Evolutionary conservation across 2,888 invertebrate species (phyloP).

Genomic region (Fabriciana adippe): DNA sequence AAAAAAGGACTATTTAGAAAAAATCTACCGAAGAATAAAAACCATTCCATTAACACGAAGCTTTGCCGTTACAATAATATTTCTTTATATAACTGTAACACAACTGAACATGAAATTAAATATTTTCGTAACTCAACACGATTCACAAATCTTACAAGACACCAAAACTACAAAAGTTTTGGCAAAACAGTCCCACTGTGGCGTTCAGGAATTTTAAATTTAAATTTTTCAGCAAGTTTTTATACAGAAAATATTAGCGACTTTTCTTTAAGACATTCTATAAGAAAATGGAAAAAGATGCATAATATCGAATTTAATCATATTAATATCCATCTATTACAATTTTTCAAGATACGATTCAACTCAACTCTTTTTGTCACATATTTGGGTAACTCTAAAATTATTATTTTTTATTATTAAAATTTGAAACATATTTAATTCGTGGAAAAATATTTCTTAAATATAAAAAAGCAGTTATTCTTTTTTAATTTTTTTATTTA

Average conservation of each 20-base stretch:
- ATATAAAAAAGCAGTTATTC: too few relatives aligned
- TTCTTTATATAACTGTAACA: constrained; percentile 39
- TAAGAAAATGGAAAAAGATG: constrained; percentile 43
- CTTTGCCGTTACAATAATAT: constrained; percentile 34
- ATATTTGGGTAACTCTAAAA: constrained; percentile 59
- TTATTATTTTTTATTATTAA: too few relatives aligned
- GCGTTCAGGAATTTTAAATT: constrained; percentile 55
- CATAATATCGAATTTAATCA: constrained; percentile 29
- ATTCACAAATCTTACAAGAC: constrained; percentile 58
- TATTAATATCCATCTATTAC: constrained; percentile 55
- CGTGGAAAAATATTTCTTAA: too few relatives aligned
- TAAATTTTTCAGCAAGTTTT: constrained; percentile 61
- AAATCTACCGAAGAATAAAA: constrained; percentile 32
- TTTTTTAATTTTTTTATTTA: too few relatives aligned
- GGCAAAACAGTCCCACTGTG: constrained; percentile 51
- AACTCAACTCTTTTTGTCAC: constrained; percentile 69
- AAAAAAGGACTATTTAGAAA: constrained; percentile 25
- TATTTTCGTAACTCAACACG: constrained; percentile 61
- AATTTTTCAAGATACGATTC: constrained; percentile 69
- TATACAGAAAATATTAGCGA: constrained; percentile 58
- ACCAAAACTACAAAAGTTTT: constrained; percentile 50
- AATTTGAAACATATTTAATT: too few relatives aligned
- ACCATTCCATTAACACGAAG: constrained; percentile 23
- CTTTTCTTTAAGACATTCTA: constrained; percentile 49
- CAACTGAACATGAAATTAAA: constrained; percentile 55